phyloP scores from a whole-genome alignment of 2,888 invertebrate species.

The Chrysina gloriosa region DNA sequence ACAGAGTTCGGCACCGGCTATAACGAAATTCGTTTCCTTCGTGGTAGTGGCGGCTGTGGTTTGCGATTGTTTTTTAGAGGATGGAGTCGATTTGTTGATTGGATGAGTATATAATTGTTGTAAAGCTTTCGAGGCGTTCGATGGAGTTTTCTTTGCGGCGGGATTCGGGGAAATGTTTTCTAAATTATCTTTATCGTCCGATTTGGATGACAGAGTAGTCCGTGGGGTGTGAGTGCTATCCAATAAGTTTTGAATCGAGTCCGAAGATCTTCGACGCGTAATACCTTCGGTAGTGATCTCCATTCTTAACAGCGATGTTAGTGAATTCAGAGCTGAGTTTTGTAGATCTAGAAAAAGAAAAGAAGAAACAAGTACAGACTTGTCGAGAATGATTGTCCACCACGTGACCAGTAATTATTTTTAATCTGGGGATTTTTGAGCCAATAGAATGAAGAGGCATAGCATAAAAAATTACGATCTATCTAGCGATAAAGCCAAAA shows the following conservation, averaged over 20 bases:
- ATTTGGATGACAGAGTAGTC: constrained; percentile 29
- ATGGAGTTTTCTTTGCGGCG: background rate
- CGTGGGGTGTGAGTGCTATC: constrained; percentile 56
- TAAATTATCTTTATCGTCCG: constrained; percentile 22
- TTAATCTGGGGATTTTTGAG: too few species aligned
- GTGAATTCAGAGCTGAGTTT: constrained; percentile 52
- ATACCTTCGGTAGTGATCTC: constrained; percentile 42
- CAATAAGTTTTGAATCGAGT: constrained; percentile 55
- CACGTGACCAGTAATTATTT: too few species aligned
- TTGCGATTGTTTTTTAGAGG: background rate
- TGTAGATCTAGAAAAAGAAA: constrained; percentile 51
- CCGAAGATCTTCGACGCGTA: constrained; percentile 1
- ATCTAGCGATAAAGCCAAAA: too few species aligned
- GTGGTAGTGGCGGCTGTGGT: background rate
- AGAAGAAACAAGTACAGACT: too few species aligned
- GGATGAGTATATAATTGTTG: constrained; percentile 8
- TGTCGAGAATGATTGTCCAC: too few species aligned
- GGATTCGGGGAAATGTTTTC: constrained; percentile 35
- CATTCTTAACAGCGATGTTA: constrained; percentile 51
- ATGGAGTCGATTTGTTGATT: constrained; percentile 3
- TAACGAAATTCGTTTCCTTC: constrained; percentile 28
- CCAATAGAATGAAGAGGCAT: background rate
- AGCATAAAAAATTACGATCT: too few species aligned
- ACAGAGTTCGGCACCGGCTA: constrained; percentile 65
- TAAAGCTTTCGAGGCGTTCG: constrained; percentile 1